A percentile compares a stretch with the other conserved stretches of the same genome.
phyloP scores from a whole-genome alignment of 53 echinoderm and acorn worm genomes.

The Apostichopus leukothele region DNA sequence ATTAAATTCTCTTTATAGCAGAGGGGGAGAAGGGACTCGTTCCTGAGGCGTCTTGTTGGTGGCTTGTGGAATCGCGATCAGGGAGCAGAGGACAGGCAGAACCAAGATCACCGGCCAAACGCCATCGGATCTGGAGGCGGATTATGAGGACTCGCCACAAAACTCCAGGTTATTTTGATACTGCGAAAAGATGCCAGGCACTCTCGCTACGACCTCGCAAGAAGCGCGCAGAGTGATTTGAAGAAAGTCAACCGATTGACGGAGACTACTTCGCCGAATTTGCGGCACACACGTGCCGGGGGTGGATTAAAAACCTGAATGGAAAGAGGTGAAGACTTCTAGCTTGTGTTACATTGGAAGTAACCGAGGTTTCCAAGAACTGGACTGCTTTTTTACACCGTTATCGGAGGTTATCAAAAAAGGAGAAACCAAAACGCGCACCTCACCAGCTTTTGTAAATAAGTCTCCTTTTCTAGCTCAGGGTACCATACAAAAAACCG shows the following conservation, averaged over 20 bases:
- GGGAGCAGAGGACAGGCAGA: background rate
- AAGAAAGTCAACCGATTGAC: background rate
- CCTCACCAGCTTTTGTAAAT: background rate
- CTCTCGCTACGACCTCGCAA: background rate
- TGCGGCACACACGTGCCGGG: background rate
- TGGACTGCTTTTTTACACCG: background rate
- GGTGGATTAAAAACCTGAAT: background rate
- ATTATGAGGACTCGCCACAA: background rate
- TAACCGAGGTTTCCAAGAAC: background rate
- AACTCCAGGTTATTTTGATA: background rate
- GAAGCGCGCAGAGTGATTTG: background rate
- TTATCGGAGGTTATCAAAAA: background rate
- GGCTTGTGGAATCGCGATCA: background rate
- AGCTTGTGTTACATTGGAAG: background rate
- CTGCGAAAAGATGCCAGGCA: background rate
- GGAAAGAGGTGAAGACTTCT: background rate
- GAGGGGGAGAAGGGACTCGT: background rate
- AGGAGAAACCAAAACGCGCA: background rate
- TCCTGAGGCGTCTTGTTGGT: background rate
- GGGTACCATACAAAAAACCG: background rate
- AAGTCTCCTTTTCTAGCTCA: background rate
- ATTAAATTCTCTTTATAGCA: background rate
- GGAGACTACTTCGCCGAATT: background rate
- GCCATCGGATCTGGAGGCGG: background rate
- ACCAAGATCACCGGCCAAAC: background rate